Base-by-base conservation (phyloP, 2,797 vertebrate species). In the Cuniculus paca region DNA sequence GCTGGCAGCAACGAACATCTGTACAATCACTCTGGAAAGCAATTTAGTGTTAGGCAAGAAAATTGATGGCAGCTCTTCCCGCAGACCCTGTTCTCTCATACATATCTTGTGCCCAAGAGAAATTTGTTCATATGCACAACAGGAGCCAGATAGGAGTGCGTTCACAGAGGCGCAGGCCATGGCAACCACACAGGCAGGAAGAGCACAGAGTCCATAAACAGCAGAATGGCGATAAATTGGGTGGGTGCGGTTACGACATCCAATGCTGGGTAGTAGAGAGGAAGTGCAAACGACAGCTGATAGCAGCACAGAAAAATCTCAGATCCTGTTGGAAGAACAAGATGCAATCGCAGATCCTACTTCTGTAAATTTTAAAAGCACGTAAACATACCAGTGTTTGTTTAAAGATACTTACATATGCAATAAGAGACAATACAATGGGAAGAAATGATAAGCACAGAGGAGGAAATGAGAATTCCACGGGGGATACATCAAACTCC, bases 301-400 rank as follows among this genome's bases (percentile, higher is more conserved):
- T 14, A 22, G 50, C 34, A 79, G 22, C 68, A 39, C 1, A 9
- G 17, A 50, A 58, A 56, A 90, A 52, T 54, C 48, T 95, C 31
- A 45, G 39, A 84, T 68, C 48, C 56, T 26, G 50, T 1, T 12
- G n/a, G 54, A 83, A 93, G 83, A 39, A 39, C 45, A 79, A 86
- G 54, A 28, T 61, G 75, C 31, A 58, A 48, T 61, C 54, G 81
- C 17, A 63, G 24, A 74, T 72, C 91, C 45, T 70, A 63, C 42
- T 72, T 28, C 54, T 72, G 12, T 22, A 77, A 63, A 82, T 34
- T 91, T 83, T 93, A 10, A 90, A 93, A 82, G 74, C 36, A 95
- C 20, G 45, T 24, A 58, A 42, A 61, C 34, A 3, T 50, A 36
- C 36, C 28, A 58, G 24, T 63, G 34, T 11, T 88, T 86, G 6